Evolutionary conservation across 1,140 invertebrate species (phyloP).

Genomic region (Mya arenaria): DNA sequence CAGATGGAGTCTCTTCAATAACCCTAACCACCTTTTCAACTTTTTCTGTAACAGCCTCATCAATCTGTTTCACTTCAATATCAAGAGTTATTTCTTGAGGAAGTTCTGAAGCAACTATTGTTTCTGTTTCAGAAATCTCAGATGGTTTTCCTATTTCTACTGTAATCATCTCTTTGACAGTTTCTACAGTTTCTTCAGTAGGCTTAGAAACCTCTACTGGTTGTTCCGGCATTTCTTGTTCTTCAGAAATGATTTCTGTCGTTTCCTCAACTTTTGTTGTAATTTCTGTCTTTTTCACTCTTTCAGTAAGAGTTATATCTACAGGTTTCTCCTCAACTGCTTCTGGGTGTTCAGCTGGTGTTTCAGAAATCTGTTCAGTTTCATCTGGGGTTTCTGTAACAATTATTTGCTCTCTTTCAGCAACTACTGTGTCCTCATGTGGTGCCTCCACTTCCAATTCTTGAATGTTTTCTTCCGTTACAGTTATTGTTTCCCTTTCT

Average conservation of each 20-base stretch:
- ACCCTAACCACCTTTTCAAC: conserved; percentile 5
- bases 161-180: conserved; percentile 7
- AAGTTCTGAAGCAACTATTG: neutral
- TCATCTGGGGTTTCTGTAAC: conserved; percentile 35
- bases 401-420: conserved; percentile 30
- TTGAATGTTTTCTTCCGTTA: conserved; percentile 26
- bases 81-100: neutral
- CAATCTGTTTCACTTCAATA: neutral
- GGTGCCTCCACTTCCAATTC: conserved; percentile 19
- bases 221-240: conserved; percentile 89
- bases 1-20: conserved; percentile 28
- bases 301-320: neutral
- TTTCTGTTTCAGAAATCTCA: neutral
- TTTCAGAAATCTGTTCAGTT: conserved; percentile 38
- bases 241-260: conserved; percentile 88
- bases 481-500: conserved; percentile 57
- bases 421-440: neutral
- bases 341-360: conserved; percentile 34
- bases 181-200: conserved; percentile 46
- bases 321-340: conserved; percentile 47
- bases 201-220: conserved; percentile 87
- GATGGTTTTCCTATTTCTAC: neutral
- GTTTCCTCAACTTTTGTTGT: conserved; percentile 32
- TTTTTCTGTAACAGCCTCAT: conserved; percentile 17
- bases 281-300: conserved; percentile 33